Percentiles rank a stretch among this genome's conserved stretches.
These are phyloP conservation scores for Sebastes itinus DNA, from an alignment of 2,797 vertebrate species.

Conservation along the genomic window DNA sequence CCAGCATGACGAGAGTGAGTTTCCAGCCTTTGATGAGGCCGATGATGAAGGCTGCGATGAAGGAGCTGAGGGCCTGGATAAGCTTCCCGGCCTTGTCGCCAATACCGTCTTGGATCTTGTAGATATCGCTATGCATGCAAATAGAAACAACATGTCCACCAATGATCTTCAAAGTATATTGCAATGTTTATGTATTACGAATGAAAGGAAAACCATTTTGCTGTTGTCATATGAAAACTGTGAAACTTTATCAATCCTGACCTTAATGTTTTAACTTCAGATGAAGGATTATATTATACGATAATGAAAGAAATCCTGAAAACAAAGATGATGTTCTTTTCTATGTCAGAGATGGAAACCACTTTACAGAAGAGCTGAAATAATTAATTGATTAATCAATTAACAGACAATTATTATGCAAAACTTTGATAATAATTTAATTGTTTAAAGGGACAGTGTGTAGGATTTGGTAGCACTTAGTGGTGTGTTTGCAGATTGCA, in stretches of 20 bases:
- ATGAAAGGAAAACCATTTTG: not conserved
- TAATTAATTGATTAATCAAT: not conserved
- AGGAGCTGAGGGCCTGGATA: constrained; percentile 85
- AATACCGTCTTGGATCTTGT: constrained; percentile 95
- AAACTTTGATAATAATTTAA: not conserved
- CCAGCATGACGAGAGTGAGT: constrained; percentile 93
- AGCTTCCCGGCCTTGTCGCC: constrained; percentile 92
- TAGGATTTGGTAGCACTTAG: no score
- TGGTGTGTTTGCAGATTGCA: not conserved
- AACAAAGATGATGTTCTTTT: not conserved
- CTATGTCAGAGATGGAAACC: no score
- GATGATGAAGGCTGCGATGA: constrained; percentile 86
- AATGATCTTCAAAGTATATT: not conserved
- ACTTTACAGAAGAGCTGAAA: not conserved
- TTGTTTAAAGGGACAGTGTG: not conserved
- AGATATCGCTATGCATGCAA: constrained; percentile 86
- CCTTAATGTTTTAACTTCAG: not conserved
- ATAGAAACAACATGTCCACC: not conserved
- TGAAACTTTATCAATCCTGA: not conserved
- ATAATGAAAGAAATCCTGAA: not conserved
- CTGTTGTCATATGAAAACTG: not conserved
- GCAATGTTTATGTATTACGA: not conserved
- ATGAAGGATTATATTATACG: not conserved
- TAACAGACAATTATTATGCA: not conserved
- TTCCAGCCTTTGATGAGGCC: constrained; percentile 94